Evolutionary conservation across 2,113 vertebrate species (phyloP).

Genomic region (Falco punctatus): DNA sequence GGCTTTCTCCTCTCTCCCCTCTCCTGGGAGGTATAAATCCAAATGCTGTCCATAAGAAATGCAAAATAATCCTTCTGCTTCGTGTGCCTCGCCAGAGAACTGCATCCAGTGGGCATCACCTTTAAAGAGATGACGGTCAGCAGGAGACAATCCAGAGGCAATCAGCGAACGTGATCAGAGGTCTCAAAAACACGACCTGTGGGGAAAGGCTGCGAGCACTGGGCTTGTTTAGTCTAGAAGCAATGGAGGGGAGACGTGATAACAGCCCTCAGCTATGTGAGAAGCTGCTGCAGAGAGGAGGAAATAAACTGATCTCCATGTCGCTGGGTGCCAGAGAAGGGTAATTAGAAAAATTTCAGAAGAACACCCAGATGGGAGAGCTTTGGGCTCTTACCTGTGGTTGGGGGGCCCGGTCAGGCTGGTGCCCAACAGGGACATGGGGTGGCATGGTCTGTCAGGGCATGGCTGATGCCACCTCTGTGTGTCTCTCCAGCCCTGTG

Average conservation of each 20-base stretch:
- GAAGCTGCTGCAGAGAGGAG: neutral
- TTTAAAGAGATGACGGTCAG: neutral
- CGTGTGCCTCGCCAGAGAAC: rapidly evolving
- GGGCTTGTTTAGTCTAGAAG: constrained; percentile 48
- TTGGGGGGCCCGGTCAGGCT: rapidly evolving
- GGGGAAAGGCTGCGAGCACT: neutral
- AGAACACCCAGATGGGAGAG: neutral
- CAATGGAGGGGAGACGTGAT: neutral
- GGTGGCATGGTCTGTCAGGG: neutral
- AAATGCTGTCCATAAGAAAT: neutral
- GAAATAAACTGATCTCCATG: neutral
- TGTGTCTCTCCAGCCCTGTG: neutral
- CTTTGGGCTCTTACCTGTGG: neutral
- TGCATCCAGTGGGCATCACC: neutral
- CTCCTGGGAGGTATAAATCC: neutral
- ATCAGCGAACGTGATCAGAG: neutral
- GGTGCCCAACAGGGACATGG: neutral
- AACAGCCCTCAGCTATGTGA: neutral
- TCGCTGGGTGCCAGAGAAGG: neutral
- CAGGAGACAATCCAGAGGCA: neutral
- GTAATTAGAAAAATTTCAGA: neutral
- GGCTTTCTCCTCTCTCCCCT: neutral
- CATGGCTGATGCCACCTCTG: neutral
- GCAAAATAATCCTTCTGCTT: neutral
- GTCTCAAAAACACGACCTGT: neutral